Evolutionary conservation across 1,140 invertebrate genomes (phyloP), one percentile per base, ranked within the genome.

Genomic region (Ceratoteleas bidentatus): DNA sequence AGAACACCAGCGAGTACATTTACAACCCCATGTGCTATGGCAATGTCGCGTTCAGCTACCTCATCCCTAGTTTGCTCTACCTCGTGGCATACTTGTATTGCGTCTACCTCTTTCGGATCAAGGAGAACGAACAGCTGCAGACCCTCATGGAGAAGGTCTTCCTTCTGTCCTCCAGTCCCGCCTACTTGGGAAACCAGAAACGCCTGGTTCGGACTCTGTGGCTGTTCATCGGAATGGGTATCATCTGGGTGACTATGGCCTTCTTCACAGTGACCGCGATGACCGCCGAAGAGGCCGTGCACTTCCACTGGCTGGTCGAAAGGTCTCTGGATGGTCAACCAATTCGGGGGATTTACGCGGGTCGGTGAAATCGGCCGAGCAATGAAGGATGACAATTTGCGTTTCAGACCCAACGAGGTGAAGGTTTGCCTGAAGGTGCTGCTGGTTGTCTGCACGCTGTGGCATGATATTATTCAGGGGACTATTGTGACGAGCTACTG

Each of bases 131-230:
- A 87, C 96, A 97, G 80, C 89, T 98, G 34, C 96, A 96, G 87
- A 96, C 96, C 90, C 91, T 98, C n/a, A 97, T 98, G 94, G 97
- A 98, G 90, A 94, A 96, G 83, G 96, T 96, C 8, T 95, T 95
- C 86, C 83, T 95, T 14, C 82, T 94, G n/a, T 95, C 94, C 0
- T 94, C 94, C 0, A 94, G 94, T 88, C 90, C 93, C 2, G 92
- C 93, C 2, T 93, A 94, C 88, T 92, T 93, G n/a, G 93, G 93
- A 7, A 94, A 93, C 85, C 95, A 96, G 24, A 94, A 92, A 66
- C 93, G 92, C 34, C 88, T 96, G 9, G 92, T 96, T 11, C 92
- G 92, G 79, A 94, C 93, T 83, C 84, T 96, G 0, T 96, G 95
- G 95, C 85, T 95, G 13, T 95, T 95, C 76, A 93, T 96, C 78